Percentiles rank a stretch among this genome's conserved stretches.
phyloP scores from a whole-genome alignment of 64 coral and sea anemone genomes.

The Orbicella faveolata region DNA sequence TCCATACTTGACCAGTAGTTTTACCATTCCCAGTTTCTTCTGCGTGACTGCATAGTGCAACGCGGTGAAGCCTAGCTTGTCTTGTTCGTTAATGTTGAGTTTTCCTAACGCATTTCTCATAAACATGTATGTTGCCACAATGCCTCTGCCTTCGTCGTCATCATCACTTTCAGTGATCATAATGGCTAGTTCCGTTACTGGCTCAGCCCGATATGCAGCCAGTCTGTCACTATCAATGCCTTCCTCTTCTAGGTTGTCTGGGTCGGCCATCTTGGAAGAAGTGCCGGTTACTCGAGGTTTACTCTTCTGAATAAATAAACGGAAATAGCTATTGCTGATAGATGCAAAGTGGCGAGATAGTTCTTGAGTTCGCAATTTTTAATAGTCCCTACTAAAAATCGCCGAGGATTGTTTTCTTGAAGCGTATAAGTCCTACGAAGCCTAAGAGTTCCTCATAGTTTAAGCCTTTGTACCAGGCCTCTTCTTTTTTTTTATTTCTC shows the following conservation, averaged over 20 bases:
- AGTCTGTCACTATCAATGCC: not conserved
- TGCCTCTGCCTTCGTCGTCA: slow-evolving; percentile 2
- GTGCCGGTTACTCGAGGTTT: too few species aligned
- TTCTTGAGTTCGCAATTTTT: too few species aligned
- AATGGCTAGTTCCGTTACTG: slow-evolving; percentile 20
- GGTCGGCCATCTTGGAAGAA: not conserved
- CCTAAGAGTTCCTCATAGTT: too few species aligned
- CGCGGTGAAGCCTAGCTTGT: slow-evolving; percentile 39
- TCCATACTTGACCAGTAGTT: slow-evolving; percentile 26
- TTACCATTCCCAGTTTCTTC: slow-evolving; percentile 9
- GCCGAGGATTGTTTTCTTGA: too few species aligned
- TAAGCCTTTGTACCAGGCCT: too few species aligned
- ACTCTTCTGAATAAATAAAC: too few species aligned
- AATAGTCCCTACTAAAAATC: too few species aligned
- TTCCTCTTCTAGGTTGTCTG: not conserved
- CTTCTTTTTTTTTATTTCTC: too few species aligned
- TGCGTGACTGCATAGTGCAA: slow-evolving; percentile 38
- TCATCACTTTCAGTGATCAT: slow-evolving; percentile 20
- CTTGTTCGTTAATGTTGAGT: slow-evolving; percentile 46
- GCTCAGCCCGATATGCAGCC: slow-evolving; percentile 13
- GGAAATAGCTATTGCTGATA: too few species aligned
- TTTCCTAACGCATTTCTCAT: slow-evolving; percentile 32
- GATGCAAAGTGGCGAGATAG: too few species aligned
- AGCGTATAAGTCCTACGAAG: too few species aligned
- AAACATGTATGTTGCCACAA: slow-evolving; percentile 3